phyloP scores from a whole-genome alignment of 2,797 vertebrate genomes.

The Sebastes matsubarae region DNA sequence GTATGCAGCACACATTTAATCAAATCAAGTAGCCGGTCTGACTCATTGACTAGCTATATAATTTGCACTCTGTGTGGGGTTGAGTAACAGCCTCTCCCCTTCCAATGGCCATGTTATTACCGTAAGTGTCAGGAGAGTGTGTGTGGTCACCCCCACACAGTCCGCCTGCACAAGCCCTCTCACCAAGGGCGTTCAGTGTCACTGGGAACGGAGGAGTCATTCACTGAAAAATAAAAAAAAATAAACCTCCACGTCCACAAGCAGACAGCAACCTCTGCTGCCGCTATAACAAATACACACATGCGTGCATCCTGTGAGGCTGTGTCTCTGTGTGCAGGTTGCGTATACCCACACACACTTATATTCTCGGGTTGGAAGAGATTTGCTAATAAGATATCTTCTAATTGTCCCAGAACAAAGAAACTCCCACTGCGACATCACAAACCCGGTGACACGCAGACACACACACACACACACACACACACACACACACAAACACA shows the following conservation, averaged over 20 bases:
- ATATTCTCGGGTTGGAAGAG: constrained; percentile 12
- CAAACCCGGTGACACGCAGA: constrained; percentile 48
- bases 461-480: constrained; percentile 26
- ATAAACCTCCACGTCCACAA: background rate
- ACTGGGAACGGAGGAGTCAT: constrained; percentile 19
- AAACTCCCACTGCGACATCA: constrained; percentile 56
- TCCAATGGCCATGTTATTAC: constrained; percentile 47
- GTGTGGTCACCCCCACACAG: constrained; percentile 26
- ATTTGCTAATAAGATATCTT: constrained; percentile 47
- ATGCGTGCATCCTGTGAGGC: background rate
- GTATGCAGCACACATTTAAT: constrained; percentile 35
- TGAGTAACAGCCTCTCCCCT: constrained; percentile 47
- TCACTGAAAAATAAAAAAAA: background rate
- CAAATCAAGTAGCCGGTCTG: constrained; percentile 41
- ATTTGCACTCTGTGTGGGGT: constrained; percentile 45
- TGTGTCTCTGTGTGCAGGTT: background rate
- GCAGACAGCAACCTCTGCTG: background rate
- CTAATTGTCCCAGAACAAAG: constrained; percentile 57
- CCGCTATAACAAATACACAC: background rate
- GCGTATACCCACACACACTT: background rate
- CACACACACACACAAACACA: constrained; percentile 22
- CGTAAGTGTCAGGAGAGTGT: constrained; percentile 48
- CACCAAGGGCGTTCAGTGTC: constrained; percentile 42
- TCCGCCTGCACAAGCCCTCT: constrained; percentile 23
- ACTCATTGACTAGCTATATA: constrained; percentile 35